These are phyloP conservation scores for Galerucella nymphaeae DNA, from an alignment of 2,888 invertebrate species.

Conservation along the genomic window DNA sequence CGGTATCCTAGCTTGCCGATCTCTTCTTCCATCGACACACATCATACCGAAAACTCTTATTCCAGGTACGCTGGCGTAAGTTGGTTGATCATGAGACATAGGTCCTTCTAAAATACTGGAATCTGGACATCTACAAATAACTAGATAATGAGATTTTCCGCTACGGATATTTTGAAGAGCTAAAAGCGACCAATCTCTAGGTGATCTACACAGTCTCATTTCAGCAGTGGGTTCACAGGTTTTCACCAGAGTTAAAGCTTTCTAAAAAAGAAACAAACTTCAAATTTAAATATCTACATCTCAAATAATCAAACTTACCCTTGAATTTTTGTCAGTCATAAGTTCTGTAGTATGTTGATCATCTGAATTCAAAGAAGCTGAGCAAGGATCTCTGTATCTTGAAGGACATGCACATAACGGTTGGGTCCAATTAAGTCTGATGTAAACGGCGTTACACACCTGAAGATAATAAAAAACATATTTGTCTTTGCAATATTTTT, in stretches of 20 bases:
- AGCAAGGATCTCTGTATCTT: conserved; percentile 89
- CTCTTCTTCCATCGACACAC: conserved; percentile 73
- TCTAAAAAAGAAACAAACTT: conserved; percentile 62
- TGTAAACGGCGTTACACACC: conserved; percentile 95
- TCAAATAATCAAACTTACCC: conserved; percentile 67
- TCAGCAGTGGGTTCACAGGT: conserved; percentile 93
- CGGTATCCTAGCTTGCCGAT: conserved; percentile 64
- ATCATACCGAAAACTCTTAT: conserved; percentile 95
- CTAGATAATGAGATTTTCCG: conserved; percentile 92
- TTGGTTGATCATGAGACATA: conserved; percentile 93
- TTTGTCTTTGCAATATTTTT: neutral
- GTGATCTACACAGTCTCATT: conserved; percentile 88
- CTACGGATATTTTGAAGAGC: conserved; percentile 92
- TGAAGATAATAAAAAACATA: conserved; percentile 59
- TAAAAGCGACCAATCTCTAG: conserved; percentile 90
- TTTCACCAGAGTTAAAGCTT: conserved; percentile 89
- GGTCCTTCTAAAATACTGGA: conserved; percentile 90
- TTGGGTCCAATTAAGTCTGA: conserved; percentile 90
- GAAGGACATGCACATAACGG: conserved; percentile 92
- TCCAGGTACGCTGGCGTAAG: conserved; percentile 93
- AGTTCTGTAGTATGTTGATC: conserved; percentile 93
- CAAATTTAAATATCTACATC: too few species aligned
- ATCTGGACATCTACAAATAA: conserved; percentile 91
- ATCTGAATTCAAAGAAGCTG: conserved; percentile 88
- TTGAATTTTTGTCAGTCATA: conserved; percentile 85